Evolutionary conservation across 1,140 invertebrate genomes (phyloP).

Genomic region (Phymastichus coffea): DNA sequence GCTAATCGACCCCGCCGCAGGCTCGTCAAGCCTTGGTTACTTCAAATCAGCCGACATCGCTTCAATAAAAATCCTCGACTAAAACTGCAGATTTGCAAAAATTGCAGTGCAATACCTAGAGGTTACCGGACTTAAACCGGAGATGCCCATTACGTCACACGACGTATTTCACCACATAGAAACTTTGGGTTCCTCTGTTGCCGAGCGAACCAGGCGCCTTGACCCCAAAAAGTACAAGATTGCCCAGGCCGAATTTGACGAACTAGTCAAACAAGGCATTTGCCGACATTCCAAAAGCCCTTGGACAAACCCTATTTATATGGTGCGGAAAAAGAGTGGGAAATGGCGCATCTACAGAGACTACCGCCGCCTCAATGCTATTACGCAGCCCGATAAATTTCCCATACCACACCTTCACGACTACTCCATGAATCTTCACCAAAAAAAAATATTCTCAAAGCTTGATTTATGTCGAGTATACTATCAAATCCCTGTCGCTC

Average conservation of each 20-base stretch:
- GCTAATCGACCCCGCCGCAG: background rate
- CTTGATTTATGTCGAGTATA: conserved; percentile 57
- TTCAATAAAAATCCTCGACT: background rate
- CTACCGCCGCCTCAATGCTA: conserved; percentile 46
- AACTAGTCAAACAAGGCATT: background rate
- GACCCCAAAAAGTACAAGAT: background rate
- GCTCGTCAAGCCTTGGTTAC: background rate
- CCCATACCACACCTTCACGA: conserved; percentile 38
- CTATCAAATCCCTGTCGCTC: conserved; percentile 48
- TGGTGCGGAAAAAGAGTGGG: background rate
- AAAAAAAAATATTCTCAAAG: conserved; percentile 47
- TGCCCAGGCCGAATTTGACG: background rate
- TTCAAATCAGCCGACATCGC: background rate
- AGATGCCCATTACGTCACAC: background rate
- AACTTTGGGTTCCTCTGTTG: background rate
- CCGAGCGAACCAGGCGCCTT: background rate
- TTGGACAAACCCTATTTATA: background rate
- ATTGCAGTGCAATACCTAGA: background rate
- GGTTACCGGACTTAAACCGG: background rate
- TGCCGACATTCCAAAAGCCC: background rate
- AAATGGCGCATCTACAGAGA: conserved; percentile 1
- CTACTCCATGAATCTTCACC: conserved; percentile 35
- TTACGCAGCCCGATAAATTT: conserved; percentile 39
- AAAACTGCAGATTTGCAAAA: background rate
- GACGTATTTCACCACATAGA: background rate